Evolutionary conservation across 2,113 vertebrate species (phyloP), one percentile per base, ranked within the genome.

Genomic region (Limanda limanda): DNA sequence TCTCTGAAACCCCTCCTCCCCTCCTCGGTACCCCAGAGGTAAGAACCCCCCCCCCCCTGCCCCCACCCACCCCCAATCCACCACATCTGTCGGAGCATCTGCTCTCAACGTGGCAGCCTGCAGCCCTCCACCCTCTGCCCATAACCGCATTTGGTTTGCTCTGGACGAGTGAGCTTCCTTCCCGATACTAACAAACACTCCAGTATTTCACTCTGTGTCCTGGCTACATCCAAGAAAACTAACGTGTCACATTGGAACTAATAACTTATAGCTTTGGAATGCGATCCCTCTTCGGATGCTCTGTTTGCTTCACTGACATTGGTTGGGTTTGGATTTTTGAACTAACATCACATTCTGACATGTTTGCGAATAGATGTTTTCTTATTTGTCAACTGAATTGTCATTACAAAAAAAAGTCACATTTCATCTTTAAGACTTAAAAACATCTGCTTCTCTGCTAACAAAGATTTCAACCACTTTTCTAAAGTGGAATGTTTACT

Each of bases 1-100:
- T 81, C 81, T 88, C 89, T 87, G 92, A 91, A 83, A 86, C 83
- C 84, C 88, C 90, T 89, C 89, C 86, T 91, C 81, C 90, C 72
- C 79, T 89, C 87, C 85, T 88, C 86, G 68, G 71, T 78, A 70
- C 76, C 89, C 81, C 83, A 75, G 92, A 94, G 93, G 94, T 95
- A 94, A 94, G 93, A 90, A 23, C 54, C 73, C 62, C 73, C 59
- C 35, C 27, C 25, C 35, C 40, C 47, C 71, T 7, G 6, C 31
- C 31, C 31, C 31, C 31, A 31, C 31, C 31, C 35, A 35, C 23
- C 35, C 40, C 47, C 71, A 21, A 35, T 31, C n/a, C 63, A 40
- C 35, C 56, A 23, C 21, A 45, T 57, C 45, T 13, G 4, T 52
- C 55, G 54, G 79, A 87, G 84, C 79, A 84, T 87, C 83, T 82